Conservation (phyloP, 2,797 vertebrate genomes). For the Setipinna tenuifilis region DNA sequence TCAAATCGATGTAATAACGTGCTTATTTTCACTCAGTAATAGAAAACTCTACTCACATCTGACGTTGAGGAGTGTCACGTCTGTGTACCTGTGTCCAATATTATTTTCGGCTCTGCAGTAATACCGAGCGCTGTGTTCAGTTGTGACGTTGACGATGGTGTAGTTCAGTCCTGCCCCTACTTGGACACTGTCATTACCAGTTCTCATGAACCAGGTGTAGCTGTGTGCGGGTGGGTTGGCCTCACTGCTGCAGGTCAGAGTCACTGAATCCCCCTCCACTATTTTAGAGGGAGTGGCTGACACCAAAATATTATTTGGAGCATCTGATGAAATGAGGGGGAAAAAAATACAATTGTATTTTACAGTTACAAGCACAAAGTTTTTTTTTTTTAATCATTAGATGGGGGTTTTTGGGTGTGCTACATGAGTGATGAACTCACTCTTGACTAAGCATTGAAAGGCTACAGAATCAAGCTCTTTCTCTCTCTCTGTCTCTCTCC, state of each 20-base stretch:
- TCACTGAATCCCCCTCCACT: neutral
- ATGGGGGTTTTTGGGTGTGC: no score
- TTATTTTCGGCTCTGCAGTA: neutral
- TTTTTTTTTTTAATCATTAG: no score
- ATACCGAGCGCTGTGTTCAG: neutral
- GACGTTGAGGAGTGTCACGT: neutral
- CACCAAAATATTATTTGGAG: neutral
- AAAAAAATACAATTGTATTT: neutral
- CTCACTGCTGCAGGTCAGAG: constrained; percentile 27
- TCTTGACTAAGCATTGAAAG: no score
- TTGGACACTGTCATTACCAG: neutral
- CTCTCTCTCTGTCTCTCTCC: no score
- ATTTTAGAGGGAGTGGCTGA: neutral
- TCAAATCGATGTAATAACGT: no score
- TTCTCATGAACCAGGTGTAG: constrained; percentile 29
- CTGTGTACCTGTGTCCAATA: neutral
- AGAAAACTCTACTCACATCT: neutral
- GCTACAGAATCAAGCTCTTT: no score
- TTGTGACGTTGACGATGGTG: neutral
- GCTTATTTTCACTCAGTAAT: no score
- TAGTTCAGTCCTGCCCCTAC: neutral
- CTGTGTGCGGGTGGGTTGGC: constrained; percentile 16
- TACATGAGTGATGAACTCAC: no score
- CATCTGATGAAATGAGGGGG: neutral
- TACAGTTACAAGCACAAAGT: neutral